phyloP scores from a whole-genome alignment of 2,888 invertebrate species.

The Lycophotia porphyrea region DNA sequence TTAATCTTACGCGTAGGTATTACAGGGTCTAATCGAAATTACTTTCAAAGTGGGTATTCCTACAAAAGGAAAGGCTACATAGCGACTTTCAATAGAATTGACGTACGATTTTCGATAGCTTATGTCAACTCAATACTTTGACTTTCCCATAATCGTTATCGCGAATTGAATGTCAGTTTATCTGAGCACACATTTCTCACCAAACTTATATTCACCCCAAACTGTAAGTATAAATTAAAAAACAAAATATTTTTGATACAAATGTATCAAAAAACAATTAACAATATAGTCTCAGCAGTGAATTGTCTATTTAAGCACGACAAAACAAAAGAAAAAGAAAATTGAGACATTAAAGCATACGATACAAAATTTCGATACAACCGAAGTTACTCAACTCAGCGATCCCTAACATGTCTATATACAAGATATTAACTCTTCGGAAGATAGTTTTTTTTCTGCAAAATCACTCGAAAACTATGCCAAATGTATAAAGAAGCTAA shows the following conservation, averaged over 20 bases:
- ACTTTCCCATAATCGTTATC: neutral
- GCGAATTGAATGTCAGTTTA: no score
- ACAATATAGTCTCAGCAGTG: neutral
- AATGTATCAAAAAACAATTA: neutral
- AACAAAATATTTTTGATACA: no score
- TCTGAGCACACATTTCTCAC: neutral
- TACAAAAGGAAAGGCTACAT: neutral
- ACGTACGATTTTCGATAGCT: no score
- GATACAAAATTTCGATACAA: neutral
- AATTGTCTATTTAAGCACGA: neutral
- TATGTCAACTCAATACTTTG: no score
- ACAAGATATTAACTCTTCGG: constrained; percentile 16
- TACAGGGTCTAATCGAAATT: neutral
- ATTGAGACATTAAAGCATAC: neutral
- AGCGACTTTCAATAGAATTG: no score
- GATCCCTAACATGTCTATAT: constrained; percentile 5
- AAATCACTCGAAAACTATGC: constrained; percentile 52
- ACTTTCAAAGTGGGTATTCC: neutral
- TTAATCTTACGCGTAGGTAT: neutral
- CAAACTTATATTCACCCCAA: neutral
- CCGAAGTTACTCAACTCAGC: constrained; percentile 14
- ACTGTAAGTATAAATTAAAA: neutral
- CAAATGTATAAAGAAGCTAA: constrained; percentile 57
- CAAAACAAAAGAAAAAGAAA: neutral
- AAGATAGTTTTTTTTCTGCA: constrained; percentile 40